Evolutionary conservation across 1,140 invertebrate species (phyloP), one percentile per base, ranked within the genome.

Genomic region (Hormaphis cornu): DNA sequence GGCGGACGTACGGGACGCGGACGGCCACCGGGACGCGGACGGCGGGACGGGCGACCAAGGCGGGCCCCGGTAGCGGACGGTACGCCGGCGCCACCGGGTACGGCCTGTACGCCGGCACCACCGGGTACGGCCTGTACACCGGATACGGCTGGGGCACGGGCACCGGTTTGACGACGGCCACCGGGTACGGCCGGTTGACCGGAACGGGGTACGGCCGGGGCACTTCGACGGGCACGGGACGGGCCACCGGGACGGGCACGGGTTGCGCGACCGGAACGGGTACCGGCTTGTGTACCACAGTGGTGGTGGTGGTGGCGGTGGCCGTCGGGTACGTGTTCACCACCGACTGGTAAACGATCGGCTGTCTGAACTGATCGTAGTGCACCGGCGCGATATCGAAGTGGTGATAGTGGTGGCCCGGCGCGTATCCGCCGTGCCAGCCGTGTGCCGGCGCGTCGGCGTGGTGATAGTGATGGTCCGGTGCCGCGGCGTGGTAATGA

Each of bases 121-220:
- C 61, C 6, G 61, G 61, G 61, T 66, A 66, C 26, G 61, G 61
- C 50, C 22, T 66, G 44, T 66, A 66, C n/a, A 66, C 61, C 18
- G 61, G 61, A n/a, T 66, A 66, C 28, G 61, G 61, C 10, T 66
- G 61, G 61, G 61, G 44, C n/a, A 66, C 61, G 44, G 61, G 61
- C n/a, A 66, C 61, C 18, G 61, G 61, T 16, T 50, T 66, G 9
- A 66, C 50, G 28, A 66, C 44, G 18, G 24, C 1, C 61, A 66
- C 61, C n/a, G 61, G 61, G 18, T 48, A 66, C 7, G 61, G 61
- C 9, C 61, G 61, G 18, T 66, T 66, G 28, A 66, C 61, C 10
- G 61, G 10, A 6, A 66, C 61, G 0, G 61, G 61, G 28, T 66
- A 66, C 18, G 61, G 61, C n/a, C 61, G 61, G 1, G 61, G 61